phyloP scores from a whole-genome alignment of 2,113 vertebrate species.

The Corythornis cristatus region DNA sequence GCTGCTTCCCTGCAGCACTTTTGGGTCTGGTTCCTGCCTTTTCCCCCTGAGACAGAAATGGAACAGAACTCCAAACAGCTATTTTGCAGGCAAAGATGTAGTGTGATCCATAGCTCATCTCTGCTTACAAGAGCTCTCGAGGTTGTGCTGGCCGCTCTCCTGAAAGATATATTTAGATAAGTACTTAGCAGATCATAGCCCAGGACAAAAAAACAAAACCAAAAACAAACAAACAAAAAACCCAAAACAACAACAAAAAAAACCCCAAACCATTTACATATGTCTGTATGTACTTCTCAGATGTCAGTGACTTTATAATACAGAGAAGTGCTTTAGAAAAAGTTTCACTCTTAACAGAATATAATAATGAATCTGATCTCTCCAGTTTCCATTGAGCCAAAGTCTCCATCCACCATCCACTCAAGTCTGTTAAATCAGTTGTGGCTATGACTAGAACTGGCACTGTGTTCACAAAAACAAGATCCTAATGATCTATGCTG shows the following conservation, averaged over 20 bases:
- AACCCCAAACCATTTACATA: background rate
- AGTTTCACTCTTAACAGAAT: background rate
- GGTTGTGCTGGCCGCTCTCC: background rate
- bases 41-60: rapidly evolving
- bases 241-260: too few relatives aligned
- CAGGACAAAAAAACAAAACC: background rate
- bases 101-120: background rate
- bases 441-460: background rate
- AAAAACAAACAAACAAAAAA: background rate
- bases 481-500: background rate
- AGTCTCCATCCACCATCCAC: background rate
- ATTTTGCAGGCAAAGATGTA: background rate
- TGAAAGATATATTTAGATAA: background rate
- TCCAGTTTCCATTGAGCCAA: background rate
- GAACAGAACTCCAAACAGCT: background rate
- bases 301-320: background rate
- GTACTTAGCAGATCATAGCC: background rate
- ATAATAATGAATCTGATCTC: background rate
- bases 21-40: background rate
- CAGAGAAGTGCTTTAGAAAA: background rate
- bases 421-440: background rate
- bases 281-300: background rate
- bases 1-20: background rate
- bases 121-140: background rate
- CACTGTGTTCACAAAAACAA: background rate